phyloP scores from a whole-genome alignment of 2,888 invertebrate species.

The Ophion costatus region DNA sequence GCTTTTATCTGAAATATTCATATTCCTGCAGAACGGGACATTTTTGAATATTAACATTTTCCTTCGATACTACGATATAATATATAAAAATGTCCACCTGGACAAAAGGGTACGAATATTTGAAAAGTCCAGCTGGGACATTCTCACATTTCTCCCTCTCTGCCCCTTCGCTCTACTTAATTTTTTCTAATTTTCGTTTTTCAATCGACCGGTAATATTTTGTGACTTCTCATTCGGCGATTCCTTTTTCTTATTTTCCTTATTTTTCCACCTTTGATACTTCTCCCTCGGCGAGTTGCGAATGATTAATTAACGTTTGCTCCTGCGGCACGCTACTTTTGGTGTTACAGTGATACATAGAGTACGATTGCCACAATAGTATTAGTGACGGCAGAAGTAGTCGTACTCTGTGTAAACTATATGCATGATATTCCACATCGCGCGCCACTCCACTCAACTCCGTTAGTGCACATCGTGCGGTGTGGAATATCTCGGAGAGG shows the following conservation, averaged over 20 bases:
- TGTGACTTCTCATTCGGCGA: conserved; percentile 21
- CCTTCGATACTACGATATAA: too few relatives aligned
- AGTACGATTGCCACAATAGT: conserved; percentile 44
- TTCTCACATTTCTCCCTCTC: too few relatives aligned
- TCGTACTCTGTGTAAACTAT: conserved; percentile 24
- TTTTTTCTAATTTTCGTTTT: not conserved
- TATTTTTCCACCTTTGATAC: conserved; percentile 61
- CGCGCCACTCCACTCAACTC: conserved; percentile 9
- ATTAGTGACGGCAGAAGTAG: conserved; percentile 48
- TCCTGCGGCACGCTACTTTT: conserved; percentile 70
- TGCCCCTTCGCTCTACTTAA: not conserved
- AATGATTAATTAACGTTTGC: conserved; percentile 81
- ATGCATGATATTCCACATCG: conserved; percentile 53
- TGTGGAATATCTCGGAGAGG: conserved; percentile 43
- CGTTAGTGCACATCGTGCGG: conserved; percentile 11
- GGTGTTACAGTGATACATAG: conserved; percentile 57
- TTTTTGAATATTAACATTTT: too few relatives aligned
- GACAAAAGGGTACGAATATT: too few relatives aligned
- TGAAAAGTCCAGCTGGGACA: too few relatives aligned
- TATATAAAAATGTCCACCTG: too few relatives aligned
- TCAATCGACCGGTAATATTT: not conserved
- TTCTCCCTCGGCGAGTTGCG: conserved; percentile 64
- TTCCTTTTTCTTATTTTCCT: not conserved
- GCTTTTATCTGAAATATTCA: too few relatives aligned
- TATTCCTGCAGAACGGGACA: too few relatives aligned